Evolutionary conservation across 2,113 vertebrate species (phyloP), one percentile per base, ranked within the genome.

Genomic region (Blennius ocellaris): DNA sequence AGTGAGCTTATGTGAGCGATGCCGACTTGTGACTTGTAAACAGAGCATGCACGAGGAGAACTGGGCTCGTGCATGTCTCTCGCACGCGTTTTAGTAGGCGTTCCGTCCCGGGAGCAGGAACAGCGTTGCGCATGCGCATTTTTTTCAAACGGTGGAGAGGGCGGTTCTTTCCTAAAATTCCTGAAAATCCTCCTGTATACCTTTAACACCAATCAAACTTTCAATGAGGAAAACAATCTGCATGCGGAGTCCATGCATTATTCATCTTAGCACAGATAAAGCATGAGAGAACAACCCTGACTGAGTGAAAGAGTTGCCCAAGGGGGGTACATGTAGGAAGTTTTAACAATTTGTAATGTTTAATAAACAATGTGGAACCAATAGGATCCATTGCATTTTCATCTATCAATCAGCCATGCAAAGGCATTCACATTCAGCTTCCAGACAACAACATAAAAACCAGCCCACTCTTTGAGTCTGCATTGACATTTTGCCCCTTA

Each of bases 191-290:
- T n/a, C n/a, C n/a, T n/a, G n/a, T n/a, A n/a, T n/a, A n/a, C n/a
- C n/a, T n/a, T n/a, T n/a, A 74, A 70, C 60, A 85, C 74, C 76
- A 82, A 90, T 82, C 77, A 84, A 88, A 89, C 65, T 81, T 82
- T 82, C 85, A 88, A 81, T 10, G 17, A 89, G 77, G 85, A 88
- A 90, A 90, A 90, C 89, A 89, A 88, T 84, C 73, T 81, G 58
- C 44, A 71, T 72, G 72, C 78, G 69, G 57, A 73, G 45, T 6
- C 15, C 56, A 88, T 90, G 79, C 69, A 88, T 90, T 81, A 91
- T 92, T 87, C 87, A 91, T 88, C 38, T 59, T 65, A 65, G 61
- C 16, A 63, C 51, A 47, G 62, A 76, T 3, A 81, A 76, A 80
- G 60, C 44, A 55, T 12, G 53, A 63, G 17, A 65, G 58, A 80